A percentile compares a stretch with the other conserved stretches of the same genome.
Conservation (phyloP, 2,797 vertebrate species). For the Ctenopoma multispine region DNA sequence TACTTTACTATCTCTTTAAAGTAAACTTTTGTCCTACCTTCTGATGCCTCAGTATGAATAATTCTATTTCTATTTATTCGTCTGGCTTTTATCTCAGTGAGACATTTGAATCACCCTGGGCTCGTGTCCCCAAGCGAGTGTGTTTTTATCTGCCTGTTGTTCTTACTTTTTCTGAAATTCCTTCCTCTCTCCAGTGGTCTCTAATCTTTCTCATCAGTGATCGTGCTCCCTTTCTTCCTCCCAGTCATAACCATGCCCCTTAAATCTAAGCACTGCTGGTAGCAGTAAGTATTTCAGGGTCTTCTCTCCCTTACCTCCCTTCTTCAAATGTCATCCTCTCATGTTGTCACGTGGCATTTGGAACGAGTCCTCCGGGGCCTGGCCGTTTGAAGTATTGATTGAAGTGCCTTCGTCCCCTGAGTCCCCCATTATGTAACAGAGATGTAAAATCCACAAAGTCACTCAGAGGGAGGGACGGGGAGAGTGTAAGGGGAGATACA, state of each 20-base stretch:
- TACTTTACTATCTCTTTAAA: constrained; percentile 52
- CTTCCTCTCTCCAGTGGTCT: constrained; percentile 30
- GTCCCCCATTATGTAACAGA: constrained; percentile 75
- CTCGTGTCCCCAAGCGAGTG: constrained; percentile 46
- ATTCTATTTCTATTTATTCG: constrained; percentile 71
- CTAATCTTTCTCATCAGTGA: constrained; percentile 62
- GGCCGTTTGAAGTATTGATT: constrained; percentile 77
- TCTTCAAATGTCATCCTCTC: constrained; percentile 68
- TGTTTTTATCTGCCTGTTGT: constrained; percentile 70
- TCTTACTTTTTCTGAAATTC: constrained; percentile 47
- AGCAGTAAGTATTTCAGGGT: constrained; percentile 50
- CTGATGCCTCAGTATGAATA: constrained; percentile 62
- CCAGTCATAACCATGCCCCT: constrained; percentile 23
- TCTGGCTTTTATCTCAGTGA: constrained; percentile 76
- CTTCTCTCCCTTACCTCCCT: constrained; percentile 19
- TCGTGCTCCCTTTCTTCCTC: constrained; percentile 29
- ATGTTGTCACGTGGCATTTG: constrained; percentile 77
- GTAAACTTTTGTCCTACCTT: constrained; percentile 49
- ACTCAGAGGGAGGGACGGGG: constrained; percentile 49
- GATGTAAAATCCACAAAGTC: constrained; percentile 76
- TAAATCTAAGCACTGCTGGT: constrained; percentile 33
- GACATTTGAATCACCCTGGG: constrained; percentile 71
- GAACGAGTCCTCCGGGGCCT: constrained; percentile 64
- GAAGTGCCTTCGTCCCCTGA: constrained; percentile 73
- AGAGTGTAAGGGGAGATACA: constrained; percentile 11